phyloP scores from a whole-genome alignment of 2,888 invertebrate genomes.

The Pseudanteris insignis region DNA sequence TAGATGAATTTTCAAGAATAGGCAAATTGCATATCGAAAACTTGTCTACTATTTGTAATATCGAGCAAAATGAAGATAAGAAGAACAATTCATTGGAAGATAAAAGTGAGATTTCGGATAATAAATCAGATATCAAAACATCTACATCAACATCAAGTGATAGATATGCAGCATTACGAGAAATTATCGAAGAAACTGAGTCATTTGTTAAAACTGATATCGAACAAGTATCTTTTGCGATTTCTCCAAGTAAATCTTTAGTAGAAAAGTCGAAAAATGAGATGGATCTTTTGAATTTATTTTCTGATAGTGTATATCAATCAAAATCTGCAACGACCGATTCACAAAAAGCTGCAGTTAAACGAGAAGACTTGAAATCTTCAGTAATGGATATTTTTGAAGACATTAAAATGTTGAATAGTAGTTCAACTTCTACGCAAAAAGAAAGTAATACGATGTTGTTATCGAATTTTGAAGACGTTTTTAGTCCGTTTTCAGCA shows the following conservation, averaged over 20 bases:
- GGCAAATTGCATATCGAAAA: slow-evolving; percentile 43
- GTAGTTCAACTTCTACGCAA: slow-evolving; percentile 32
- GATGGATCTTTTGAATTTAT: slow-evolving; percentile 58
- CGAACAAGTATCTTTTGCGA: no score
- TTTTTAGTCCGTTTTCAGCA: no score
- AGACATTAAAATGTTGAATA: slow-evolving; percentile 62
- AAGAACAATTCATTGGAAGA: slow-evolving; percentile 30
- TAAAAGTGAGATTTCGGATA: slow-evolving; percentile 42
- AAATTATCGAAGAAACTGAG: slow-evolving; percentile 70
- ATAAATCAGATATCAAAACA: slow-evolving; percentile 67
- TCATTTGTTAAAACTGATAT: slow-evolving; percentile 36
- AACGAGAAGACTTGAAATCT: slow-evolving; percentile 52
- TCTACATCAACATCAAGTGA: slow-evolving; percentile 71
- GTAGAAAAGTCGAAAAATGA: slow-evolving; percentile 49
- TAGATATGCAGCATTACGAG: slow-evolving; percentile 83
- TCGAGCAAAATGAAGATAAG: slow-evolving; percentile 37
- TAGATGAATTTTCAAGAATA: slow-evolving; percentile 24
- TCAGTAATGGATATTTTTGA: slow-evolving; percentile 61
- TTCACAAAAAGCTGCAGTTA: slow-evolving; percentile 48
- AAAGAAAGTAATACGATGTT: slow-evolving; percentile 35
- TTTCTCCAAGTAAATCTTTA: slow-evolving; percentile 39
- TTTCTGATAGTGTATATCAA: slow-evolving; percentile 52
- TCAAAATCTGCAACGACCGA: slow-evolving; percentile 46
- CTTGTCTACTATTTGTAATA: slow-evolving; percentile 10
- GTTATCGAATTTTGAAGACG: slow-evolving; percentile 57